phyloP scores from a whole-genome alignment of 1,140 invertebrate species.

The Calycopis cecrops region DNA sequence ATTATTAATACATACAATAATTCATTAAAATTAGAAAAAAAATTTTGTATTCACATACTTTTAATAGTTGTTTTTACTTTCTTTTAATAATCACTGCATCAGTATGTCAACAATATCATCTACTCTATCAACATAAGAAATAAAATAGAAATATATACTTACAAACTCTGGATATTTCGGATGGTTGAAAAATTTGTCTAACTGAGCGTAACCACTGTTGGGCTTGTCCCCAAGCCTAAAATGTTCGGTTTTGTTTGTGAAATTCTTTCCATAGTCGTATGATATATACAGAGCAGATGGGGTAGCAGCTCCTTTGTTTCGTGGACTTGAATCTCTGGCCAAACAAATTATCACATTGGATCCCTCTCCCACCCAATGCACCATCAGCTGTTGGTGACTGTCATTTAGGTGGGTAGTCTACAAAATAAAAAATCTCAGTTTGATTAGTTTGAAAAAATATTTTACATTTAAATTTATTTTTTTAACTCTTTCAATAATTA shows the following conservation, averaged over 20 bases:
- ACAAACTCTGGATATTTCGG: conserved; percentile 84
- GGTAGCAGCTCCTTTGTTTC: conserved; percentile 55
- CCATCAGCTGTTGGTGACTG: conserved; percentile 90
- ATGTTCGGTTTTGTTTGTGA: conserved; percentile 82
- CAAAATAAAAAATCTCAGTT: conserved; percentile 20
- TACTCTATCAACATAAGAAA: no score
- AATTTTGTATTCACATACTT: no score
- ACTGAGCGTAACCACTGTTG: conserved; percentile 77
- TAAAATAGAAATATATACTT: conserved; percentile 56
- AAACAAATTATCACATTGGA: conserved; percentile 91
- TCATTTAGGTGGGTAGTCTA: conserved; percentile 86
- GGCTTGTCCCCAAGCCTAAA: conserved; percentile 76
- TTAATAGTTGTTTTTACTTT: no score
- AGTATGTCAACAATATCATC: no score
- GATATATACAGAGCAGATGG: conserved; percentile 89
- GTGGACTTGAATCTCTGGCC: conserved; percentile 80
- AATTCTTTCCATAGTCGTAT: conserved; percentile 89
- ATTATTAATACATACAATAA: no score
- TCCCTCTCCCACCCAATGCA: conserved; percentile 91
- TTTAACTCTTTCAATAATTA: no score
- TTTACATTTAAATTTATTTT: no score
- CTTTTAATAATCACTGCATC: no score
- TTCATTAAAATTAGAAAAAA: no score
- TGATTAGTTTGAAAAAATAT: neutral
- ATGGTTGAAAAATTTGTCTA: conserved; percentile 91